phyloP scores from a whole-genome alignment of 1,140 invertebrate species.

The Lepidurus packardi region DNA sequence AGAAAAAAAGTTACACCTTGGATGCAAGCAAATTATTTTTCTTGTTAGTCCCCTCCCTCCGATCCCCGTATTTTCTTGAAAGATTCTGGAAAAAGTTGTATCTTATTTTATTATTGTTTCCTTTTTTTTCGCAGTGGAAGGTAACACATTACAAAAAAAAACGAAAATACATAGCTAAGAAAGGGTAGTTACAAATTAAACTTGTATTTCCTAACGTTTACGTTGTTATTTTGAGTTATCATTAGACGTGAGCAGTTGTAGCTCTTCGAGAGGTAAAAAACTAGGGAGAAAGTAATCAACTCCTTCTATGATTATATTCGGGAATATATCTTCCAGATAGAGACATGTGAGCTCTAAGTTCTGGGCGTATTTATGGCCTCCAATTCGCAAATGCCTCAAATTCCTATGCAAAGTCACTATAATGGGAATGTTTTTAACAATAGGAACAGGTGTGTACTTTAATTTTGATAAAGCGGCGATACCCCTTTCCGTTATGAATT shows the following conservation, averaged over 20 bases:
- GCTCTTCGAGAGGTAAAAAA: background rate
- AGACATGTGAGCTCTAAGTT: constrained; percentile 39
- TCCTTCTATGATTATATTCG: constrained; percentile 37
- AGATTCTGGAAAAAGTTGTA: background rate
- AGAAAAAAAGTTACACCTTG: background rate
- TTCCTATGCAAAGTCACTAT: constrained; percentile 35
- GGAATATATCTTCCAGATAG: constrained; percentile 39
- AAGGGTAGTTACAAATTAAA: constrained; percentile 4
- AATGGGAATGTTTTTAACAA: constrained; percentile 7
- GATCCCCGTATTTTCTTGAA: constrained; percentile 19
- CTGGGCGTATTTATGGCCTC: constrained; percentile 36
- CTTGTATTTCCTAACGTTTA: background rate
- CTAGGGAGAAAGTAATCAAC: constrained; percentile 36
- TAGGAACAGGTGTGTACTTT: constrained; percentile 30
- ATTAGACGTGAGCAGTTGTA: background rate
- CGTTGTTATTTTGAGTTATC: background rate
- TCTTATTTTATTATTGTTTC: background rate
- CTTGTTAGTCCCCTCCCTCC: background rate
- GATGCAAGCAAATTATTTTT: constrained; percentile 11
- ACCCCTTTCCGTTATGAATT: constrained; percentile 57
- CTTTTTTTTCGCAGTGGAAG: background rate
- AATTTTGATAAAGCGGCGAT: constrained; percentile 59
- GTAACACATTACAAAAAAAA: background rate
- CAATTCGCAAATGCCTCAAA: constrained; percentile 37
- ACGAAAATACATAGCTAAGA: constrained; percentile 16